phyloP scores from a whole-genome alignment of 2,113 vertebrate genomes.

The Panthera tigris region DNA sequence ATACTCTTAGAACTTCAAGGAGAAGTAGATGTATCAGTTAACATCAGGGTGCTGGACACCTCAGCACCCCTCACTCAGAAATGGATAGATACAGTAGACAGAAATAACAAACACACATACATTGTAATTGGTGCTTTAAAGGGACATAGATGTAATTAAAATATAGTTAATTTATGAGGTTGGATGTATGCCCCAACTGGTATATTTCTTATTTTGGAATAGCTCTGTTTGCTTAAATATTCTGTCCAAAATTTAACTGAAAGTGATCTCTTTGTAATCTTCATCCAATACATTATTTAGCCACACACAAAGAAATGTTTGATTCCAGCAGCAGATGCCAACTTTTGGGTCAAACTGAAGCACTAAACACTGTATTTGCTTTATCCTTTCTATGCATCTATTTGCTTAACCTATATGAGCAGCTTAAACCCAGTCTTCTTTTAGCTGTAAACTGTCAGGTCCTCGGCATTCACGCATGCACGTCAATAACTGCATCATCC shows the following conservation, averaged over 20 bases:
- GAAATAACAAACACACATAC: background rate
- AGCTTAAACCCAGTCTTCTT: background rate
- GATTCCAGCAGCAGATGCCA: background rate
- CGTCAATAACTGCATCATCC: background rate
- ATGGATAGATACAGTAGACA: background rate
- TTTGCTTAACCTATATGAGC: background rate
- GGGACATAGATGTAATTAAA: background rate
- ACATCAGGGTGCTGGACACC: background rate
- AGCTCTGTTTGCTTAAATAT: background rate
- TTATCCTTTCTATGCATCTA: background rate
- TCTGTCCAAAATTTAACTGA: background rate
- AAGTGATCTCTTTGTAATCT: background rate
- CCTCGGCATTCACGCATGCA: too few species aligned
- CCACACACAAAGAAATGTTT: background rate
- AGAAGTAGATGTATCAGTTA: background rate
- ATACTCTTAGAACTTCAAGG: background rate
- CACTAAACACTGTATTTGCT: background rate
- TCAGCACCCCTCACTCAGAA: background rate
- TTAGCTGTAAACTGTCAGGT: background rate
- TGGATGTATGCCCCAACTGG: accelerated
- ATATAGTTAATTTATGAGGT: background rate
- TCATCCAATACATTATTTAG: background rate
- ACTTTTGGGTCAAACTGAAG: background rate
- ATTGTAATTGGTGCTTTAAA: background rate
- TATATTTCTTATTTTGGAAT: background rate